Percentiles rank a stretch among this genome's conserved stretches.
phyloP scores from a whole-genome alignment of 2,888 invertebrate genomes.

The Byasa hedistus region DNA sequence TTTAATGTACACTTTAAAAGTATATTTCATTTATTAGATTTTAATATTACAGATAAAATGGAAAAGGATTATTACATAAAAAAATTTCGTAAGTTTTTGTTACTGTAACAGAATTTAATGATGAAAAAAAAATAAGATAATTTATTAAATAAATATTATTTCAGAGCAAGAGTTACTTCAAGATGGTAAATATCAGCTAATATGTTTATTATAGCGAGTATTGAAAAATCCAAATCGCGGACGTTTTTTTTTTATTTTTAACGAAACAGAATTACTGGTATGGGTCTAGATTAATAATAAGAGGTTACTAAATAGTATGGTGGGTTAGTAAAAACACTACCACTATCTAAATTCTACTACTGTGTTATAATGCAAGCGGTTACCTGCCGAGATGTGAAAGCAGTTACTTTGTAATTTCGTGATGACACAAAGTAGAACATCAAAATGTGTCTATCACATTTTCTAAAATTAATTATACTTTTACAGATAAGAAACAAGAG shows the following conservation, averaged over 20 bases:
- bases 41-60: conserved; percentile 8
- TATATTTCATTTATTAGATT: background rate
- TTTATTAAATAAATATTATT: background rate
- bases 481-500: conserved; percentile 37
- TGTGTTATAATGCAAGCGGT: too few species aligned
- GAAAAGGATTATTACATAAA: conserved; percentile 16
- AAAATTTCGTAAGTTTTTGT: conserved; percentile 20
- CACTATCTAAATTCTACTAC: too few species aligned
- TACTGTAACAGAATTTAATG: background rate
- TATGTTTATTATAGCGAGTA: background rate
- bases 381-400: too few species aligned
- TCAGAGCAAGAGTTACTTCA: conserved; percentile 10
- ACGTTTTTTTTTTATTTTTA: too few species aligned
- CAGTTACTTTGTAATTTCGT: background rate
- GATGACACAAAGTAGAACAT: background rate
- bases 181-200: conserved; percentile 13
- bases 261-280: too few species aligned
- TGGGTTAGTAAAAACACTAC: too few species aligned
- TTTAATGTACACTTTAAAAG: background rate
- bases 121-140: background rate
- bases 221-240: too few species aligned
- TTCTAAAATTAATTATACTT: background rate
- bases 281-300: too few species aligned
- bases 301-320: too few species aligned
- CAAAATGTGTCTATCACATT: background rate